A percentile compares a stretch with the other conserved stretches of the same genome.
Conservation (phyloP, 2,113 vertebrate genomes). For the Cervus canadensis region DNA sequence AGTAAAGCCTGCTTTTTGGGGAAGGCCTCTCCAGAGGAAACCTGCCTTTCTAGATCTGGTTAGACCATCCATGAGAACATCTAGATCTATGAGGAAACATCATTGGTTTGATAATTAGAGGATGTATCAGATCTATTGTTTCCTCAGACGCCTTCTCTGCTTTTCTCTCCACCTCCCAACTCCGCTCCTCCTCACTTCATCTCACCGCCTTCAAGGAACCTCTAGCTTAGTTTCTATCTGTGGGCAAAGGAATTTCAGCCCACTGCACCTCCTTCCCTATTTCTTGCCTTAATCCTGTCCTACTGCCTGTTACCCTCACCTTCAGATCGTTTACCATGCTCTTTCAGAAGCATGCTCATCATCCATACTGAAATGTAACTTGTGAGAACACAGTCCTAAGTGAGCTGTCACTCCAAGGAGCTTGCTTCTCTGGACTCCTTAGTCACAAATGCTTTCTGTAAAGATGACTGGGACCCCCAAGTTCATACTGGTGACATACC, state of each 20-base stretch:
- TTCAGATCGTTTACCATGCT: constrained; percentile 7
- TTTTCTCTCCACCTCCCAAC: background rate
- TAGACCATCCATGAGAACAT: constrained; percentile 26
- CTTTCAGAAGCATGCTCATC: background rate
- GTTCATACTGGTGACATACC: background rate
- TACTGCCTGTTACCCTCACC: background rate
- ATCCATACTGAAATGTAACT: background rate
- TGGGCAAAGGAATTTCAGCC: constrained; percentile 28
- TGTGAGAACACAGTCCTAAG: background rate
- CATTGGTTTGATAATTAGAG: constrained; percentile 40
- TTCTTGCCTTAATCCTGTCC: constrained; percentile 6
- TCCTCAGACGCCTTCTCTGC: constrained; percentile 26
- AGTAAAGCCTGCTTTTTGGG: constrained; percentile 60
- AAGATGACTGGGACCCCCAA: constrained; percentile 25
- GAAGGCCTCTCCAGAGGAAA: constrained; percentile 39
- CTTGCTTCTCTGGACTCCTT: background rate
- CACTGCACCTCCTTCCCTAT: background rate
- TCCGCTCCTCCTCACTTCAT: background rate
- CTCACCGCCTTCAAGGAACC: background rate
- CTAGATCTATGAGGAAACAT: constrained; percentile 11
- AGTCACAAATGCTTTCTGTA: background rate
- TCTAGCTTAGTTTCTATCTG: constrained; percentile 21
- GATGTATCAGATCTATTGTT: constrained; percentile 62
- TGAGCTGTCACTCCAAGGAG: background rate
- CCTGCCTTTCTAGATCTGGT: constrained; percentile 53